Conservation (phyloP, 2,113 vertebrate species). For the Dolichallabes microphthalmus region DNA sequence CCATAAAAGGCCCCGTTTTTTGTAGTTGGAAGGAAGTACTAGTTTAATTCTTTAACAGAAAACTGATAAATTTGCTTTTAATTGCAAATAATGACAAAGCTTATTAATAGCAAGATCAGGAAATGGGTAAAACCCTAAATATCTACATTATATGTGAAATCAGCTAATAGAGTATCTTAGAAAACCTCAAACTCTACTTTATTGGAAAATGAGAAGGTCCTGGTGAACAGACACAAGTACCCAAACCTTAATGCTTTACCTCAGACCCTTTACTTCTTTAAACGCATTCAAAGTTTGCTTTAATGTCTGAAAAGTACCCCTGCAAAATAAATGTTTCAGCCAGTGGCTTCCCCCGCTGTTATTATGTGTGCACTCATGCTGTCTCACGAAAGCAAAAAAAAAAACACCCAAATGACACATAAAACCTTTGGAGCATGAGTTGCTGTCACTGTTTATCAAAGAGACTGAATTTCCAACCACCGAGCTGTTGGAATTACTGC, state of each 20-base stretch:
- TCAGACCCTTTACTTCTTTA: constrained; percentile 14
- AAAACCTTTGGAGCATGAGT: constrained; percentile 12
- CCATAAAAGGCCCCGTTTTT: not conserved
- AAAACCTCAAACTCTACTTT: not conserved
- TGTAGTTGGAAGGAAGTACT: not conserved
- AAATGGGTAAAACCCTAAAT: no score
- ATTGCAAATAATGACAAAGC: not conserved
- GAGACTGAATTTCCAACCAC: constrained; percentile 18
- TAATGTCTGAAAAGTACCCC: not conserved
- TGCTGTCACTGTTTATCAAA: constrained; percentile 18
- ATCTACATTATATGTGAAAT: no score
- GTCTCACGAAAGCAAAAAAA: constrained; percentile 41
- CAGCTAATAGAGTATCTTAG: not conserved
- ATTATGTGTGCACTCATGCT: constrained; percentile 29
- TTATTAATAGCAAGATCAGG: not conserved
- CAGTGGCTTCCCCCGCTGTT: not conserved
- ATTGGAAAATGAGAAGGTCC: constrained; percentile 22
- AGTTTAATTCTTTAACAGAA: not conserved
- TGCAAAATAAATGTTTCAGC: not conserved
- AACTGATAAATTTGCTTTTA: not conserved
- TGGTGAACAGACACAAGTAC: not conserved
- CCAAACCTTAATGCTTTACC: not conserved
- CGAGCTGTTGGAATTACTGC: not conserved
- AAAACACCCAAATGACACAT: constrained; percentile 23
- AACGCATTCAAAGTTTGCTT: constrained; percentile 43